Base-by-base conservation (phyloP, 2,888 invertebrate genomes). In the Eristalis intricaria region DNA sequence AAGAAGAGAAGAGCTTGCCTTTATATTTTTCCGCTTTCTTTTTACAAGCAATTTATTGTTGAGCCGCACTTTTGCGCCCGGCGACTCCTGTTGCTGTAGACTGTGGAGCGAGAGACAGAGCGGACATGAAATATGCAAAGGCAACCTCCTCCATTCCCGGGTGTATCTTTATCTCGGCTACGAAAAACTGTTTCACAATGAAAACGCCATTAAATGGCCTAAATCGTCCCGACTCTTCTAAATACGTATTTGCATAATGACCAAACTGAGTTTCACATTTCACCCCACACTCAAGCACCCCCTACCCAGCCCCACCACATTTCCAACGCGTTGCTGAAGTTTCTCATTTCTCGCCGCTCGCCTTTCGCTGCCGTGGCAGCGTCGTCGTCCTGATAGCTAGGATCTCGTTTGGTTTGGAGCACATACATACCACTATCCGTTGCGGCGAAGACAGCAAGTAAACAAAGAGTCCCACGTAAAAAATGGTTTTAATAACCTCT, bases 401-500 rank as follows among this genome's bases (percentile, higher is more conserved):
- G 61, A 68, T 75, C 65, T 69, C 50, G 22, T 26, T 26, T 26
- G 26, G 26, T 26, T 3, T 22, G 71, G 43, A 84, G 74, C 74
- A 32, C 26, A 69, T 66, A 78, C 69, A 43, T 26, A 74, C 23
- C 71, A 73, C 79, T 79, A 69, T 84, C 66, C 79, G 19, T 50
- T 19, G 50, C 50, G 50, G 19, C 50, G 50, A 50, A n/a, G 29
- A 43, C 32, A 63, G 82, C 65, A 70, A 58, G 70, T 68, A 78
- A 87, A 87, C 84, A 87, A 74, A 87, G 75, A 58, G 68, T 60
- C 50, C 50, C 26, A n/a, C 35, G 70, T 70, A 82, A 82, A 82
- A 86, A 86, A 82, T 86, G 78, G 75, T 86, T 83, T 86, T 83
- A 86, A 86, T 86, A 86, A 86, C 86, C 86, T 56, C 83, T 83